Evolutionary conservation across 2,888 invertebrate species (phyloP).

Genomic region (Morinoia aosen): DNA sequence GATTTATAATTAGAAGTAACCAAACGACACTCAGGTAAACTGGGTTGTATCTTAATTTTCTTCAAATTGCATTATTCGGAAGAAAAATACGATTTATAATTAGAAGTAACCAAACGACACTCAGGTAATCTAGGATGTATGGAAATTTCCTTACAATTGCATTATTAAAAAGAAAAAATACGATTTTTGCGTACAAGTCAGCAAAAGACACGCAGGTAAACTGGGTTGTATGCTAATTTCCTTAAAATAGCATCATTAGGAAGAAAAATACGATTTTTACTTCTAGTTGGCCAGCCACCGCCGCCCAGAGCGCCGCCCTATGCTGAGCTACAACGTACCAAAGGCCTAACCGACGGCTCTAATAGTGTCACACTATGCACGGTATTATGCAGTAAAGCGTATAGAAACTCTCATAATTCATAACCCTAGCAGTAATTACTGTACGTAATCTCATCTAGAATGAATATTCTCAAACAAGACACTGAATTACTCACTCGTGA

Average conservation of each 20-base stretch:
- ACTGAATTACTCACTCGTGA: constrained; percentile 12
- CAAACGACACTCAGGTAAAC: too few relatives aligned
- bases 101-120: too few relatives aligned
- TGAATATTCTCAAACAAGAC: constrained; percentile 3
- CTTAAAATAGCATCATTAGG: background rate
- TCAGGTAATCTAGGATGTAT: too few relatives aligned
- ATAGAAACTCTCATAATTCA: constrained; percentile 31
- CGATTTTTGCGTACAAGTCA: too few relatives aligned
- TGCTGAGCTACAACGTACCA: background rate
- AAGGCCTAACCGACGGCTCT: background rate
- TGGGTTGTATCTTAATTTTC: too few relatives aligned
- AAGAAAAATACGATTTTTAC: background rate
- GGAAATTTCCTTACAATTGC: too few relatives aligned
- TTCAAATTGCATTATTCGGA: too few relatives aligned
- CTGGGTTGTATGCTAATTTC: too few relatives aligned
- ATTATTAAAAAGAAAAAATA: too few relatives aligned
- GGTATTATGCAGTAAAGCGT: constrained; percentile 45
- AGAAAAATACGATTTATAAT: too few relatives aligned
- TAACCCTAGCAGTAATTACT: background rate
- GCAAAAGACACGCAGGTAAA: too few relatives aligned
- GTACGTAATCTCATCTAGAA: constrained; percentile 12
- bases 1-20: too few relatives aligned
- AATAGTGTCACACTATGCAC: constrained; percentile 1
- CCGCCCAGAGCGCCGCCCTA: background rate
- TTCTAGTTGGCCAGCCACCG: background rate